phyloP scores from a whole-genome alignment of 2,797 vertebrate species.

The Uromys caudimaculatus region DNA sequence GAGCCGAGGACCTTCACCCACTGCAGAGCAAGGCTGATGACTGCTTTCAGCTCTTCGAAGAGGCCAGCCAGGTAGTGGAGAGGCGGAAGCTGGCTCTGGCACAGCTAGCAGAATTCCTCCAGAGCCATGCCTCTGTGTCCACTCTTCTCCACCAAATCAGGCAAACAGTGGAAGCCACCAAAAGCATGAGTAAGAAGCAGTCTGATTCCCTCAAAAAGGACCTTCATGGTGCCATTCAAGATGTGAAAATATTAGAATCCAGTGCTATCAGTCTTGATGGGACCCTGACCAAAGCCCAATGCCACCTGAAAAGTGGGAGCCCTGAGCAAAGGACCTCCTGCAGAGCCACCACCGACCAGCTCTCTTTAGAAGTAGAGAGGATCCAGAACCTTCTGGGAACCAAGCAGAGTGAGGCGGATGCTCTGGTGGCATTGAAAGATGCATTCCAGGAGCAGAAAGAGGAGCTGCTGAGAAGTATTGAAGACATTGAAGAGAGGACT shows the following conservation, averaged over 20 bases:
- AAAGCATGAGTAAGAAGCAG: conserved; percentile 92
- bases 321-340: conserved; percentile 90
- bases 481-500: conserved; percentile 91
- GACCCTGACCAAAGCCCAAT: conserved; percentile 93
- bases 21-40: conserved; percentile 92
- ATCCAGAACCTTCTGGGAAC: conserved; percentile 92
- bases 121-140: conserved; percentile 84
- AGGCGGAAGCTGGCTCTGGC: conserved; percentile 89
- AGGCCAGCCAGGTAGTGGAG: conserved; percentile 90
- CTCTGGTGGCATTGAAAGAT: conserved; percentile 89
- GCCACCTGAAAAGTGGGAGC: conserved; percentile 89
- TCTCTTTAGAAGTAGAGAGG: conserved; percentile 88
- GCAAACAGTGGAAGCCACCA: conserved; percentile 90
- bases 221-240: conserved; percentile 87
- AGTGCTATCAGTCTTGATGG: conserved; percentile 92
- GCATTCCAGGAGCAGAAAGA: conserved; percentile 93
- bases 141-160: conserved; percentile 87
- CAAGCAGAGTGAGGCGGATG: conserved; percentile 94
- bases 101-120: conserved; percentile 89
- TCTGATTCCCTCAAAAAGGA: conserved; percentile 90
- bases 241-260: conserved; percentile 90
- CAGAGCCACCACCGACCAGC: conserved; percentile 90
- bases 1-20: conserved; percentile 89
- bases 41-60: conserved; percentile 92
- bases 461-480: conserved; percentile 91